These are phyloP conservation scores for Paratrypauchen microcephalus DNA, from an alignment of 2,797 vertebrate species.

Conservation along the genomic window DNA sequence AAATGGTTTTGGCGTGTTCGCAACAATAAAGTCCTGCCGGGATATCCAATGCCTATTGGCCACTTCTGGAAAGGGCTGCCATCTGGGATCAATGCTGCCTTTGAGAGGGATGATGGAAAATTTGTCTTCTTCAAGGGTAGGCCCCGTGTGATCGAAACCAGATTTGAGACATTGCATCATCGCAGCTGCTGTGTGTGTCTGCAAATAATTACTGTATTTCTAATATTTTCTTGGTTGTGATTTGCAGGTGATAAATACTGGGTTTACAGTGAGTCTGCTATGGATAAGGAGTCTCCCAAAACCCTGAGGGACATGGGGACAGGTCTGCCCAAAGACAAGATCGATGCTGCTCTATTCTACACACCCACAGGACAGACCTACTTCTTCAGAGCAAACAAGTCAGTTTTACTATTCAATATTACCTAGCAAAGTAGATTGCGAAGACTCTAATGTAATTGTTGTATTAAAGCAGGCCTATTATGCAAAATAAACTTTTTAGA, in stretches of 20 bases:
- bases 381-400: conserved; percentile 90
- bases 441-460: neutral
- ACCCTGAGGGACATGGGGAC: conserved; percentile 83
- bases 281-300: conserved; percentile 88
- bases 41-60: conserved; percentile 86
- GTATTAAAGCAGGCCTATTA: neutral
- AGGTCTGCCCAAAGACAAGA: conserved; percentile 84
- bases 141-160: conserved; percentile 7
- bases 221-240: neutral
- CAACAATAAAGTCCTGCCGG: conserved; percentile 84
- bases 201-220: neutral
- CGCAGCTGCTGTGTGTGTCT: conserved; percentile 5
- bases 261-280: conserved; percentile 86
- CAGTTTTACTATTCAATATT: conserved; percentile 47
- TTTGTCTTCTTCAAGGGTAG: conserved; percentile 94
- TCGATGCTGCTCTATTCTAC: conserved; percentile 89
- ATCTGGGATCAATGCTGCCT: conserved; percentile 86
- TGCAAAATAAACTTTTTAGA: no score
- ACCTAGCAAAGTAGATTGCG: neutral
- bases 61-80: conserved; percentile 92
- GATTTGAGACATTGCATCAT: neutral
- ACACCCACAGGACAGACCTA: conserved; percentile 90
- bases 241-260: conserved; percentile 85
- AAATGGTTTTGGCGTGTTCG: conserved; percentile 92
- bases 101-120: conserved; percentile 87